Evolutionary conservation across 2,797 vertebrate genomes (phyloP).

Genomic region (Parauchenoglanis punctatus): DNA sequence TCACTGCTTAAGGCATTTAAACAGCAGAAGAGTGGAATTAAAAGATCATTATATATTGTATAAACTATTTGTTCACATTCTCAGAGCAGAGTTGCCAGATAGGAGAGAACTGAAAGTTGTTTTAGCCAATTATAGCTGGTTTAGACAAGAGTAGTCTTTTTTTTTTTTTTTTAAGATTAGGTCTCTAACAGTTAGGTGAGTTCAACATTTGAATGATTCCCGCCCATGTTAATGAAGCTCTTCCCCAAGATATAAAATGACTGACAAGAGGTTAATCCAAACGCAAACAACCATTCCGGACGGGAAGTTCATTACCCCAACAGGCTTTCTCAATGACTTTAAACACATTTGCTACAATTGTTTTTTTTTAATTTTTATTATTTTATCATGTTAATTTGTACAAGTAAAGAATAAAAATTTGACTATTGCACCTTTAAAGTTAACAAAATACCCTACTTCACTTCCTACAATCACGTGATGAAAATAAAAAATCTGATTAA

Average conservation of each 20-base stretch:
- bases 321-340: background rate
- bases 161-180: too few relatives aligned
- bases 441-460: background rate
- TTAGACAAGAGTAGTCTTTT: too few relatives aligned
- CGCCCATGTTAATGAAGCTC: background rate
- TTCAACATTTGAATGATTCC: background rate
- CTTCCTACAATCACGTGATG: too few relatives aligned
- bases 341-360: background rate
- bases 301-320: background rate
- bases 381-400: background rate
- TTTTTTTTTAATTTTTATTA: too few relatives aligned
- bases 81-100: background rate
- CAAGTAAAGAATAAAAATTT: background rate
- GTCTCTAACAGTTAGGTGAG: too few relatives aligned
- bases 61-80: background rate
- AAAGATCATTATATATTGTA: background rate
- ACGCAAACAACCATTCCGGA: background rate
- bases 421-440: background rate
- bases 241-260: background rate
- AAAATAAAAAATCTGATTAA: background rate
- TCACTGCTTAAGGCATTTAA: background rate
- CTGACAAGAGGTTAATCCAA: background rate
- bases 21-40: background rate
- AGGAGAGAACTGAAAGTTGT: background rate
- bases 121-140: background rate